These are phyloP conservation scores for Emydocephalus ijimae DNA, from an alignment of 2,113 vertebrate genomes.

Conservation along the genomic window DNA sequence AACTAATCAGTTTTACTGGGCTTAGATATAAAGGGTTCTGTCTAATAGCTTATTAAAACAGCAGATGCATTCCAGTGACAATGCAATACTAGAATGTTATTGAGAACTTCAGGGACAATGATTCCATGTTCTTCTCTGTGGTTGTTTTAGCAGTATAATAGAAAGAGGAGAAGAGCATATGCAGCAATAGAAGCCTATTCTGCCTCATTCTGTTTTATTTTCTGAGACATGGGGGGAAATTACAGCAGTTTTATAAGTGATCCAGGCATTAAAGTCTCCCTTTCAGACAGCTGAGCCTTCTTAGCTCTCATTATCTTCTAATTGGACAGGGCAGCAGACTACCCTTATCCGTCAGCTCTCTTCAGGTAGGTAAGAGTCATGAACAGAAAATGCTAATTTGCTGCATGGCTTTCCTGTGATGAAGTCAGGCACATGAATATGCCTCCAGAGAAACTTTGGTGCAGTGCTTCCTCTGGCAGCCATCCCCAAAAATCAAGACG, in stretches of 20 bases:
- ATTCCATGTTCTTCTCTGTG: neutral
- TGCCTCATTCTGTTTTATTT: slow-evolving; percentile 32
- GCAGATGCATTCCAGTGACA: neutral
- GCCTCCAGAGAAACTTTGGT: neutral
- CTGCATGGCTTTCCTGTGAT: slow-evolving; percentile 1
- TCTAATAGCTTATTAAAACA: neutral
- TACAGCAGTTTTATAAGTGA: neutral
- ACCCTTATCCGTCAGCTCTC: slow-evolving; percentile 33
- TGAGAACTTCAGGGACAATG: neutral
- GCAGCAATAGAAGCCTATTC: neutral
- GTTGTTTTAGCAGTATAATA: slow-evolving; percentile 14
- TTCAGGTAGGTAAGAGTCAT: slow-evolving; percentile 2
- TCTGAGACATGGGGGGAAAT: slow-evolving; percentile 27
- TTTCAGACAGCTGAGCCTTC: slow-evolving; percentile 35
- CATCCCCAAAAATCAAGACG: slow-evolving; percentile 6
- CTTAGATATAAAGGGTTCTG: neutral
- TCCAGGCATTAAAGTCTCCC: neutral
- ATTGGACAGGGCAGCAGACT: slow-evolving; percentile 39
- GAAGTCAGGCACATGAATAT: slow-evolving; percentile 38
- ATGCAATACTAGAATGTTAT: neutral
- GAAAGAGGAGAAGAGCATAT: neutral
- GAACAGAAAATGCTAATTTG: slow-evolving; percentile 13
- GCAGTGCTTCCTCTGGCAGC: neutral
- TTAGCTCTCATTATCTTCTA: slow-evolving; percentile 31
- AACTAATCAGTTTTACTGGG: neutral